Base-by-base conservation (phyloP, 2,797 vertebrate genomes). In the Spatula clypeata region DNA sequence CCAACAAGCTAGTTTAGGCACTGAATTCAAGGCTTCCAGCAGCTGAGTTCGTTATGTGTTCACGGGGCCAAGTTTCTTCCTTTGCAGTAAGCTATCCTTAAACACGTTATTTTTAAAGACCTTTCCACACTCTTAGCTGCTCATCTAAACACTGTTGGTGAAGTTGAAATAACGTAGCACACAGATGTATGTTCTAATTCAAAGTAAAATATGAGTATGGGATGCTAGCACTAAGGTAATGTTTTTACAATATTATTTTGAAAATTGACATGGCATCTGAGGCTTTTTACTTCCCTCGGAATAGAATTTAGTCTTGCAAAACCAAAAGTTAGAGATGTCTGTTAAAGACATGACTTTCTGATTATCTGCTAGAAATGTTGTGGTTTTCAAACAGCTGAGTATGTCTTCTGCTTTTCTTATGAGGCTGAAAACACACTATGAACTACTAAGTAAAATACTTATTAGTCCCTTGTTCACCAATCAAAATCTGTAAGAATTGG, bases 401-500 rank as follows among this genome's bases (percentile, higher is more conserved):
- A 82, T 42, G 9, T 90, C 65, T 92, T 73, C 32, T 88, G 62
- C 79, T 85, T 94, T 94, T 85, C 82, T 85, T 92, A 32, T 58
- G 42, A 87, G 75, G n/a, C 51, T 67, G 60, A 79, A 90, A 94
- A n/a, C 38, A 61, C 62, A 61, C 58, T 66, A 6, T 69, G 89
- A 90, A 82, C 74, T 94, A 87, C 21, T 4, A 81, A 65, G 61
- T 80, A 53, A 90, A 95, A 92, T 79, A 40, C 57, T 66, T 87
- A 72, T 5, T 93, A 62, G 16, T 87, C 69, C 65, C 75, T 40
- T 51, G 61, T 89, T 96, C 42, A 27, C 65, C 72, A 89, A 89
- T 91, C 67, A 75, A 80, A 92, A 80, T 65, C 72, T 47, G 61
- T 91, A 80, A 89, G 83, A 93, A 75, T 40, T 95, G 92, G 93